Percentiles rank a stretch among this genome's conserved stretches.
Conservation (phyloP, 1,140 invertebrate genomes). For the Drosophila lowei region DNA sequence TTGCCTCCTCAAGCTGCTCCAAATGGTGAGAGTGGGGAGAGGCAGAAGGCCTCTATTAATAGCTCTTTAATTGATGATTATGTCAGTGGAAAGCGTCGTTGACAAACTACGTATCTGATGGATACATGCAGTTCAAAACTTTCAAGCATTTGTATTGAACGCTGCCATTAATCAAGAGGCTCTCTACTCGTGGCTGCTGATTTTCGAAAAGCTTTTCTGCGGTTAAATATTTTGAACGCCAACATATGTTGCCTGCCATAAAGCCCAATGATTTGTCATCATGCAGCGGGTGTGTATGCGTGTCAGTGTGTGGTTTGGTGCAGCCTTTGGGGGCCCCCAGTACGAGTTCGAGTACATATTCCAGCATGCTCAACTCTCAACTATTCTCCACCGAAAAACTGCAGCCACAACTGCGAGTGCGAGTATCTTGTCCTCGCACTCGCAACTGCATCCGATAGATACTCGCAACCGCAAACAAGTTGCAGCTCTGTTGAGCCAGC, state of each 20-base stretch:
- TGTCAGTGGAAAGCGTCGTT: conserved; percentile 80
- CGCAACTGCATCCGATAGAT: conserved; percentile 63
- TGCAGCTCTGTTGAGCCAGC: conserved; percentile 57
- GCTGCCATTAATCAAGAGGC: conserved; percentile 67
- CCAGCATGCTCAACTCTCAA: conserved; percentile 49
- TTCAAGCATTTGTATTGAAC: conserved; percentile 69
- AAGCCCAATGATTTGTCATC: conserved; percentile 72
- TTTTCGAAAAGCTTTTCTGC: conserved; percentile 59
- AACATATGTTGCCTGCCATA: conserved; percentile 77
- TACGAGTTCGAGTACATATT: not conserved
- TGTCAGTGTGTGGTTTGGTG: not conserved
- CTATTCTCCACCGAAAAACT: conserved; percentile 63
- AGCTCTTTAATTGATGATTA: conserved; percentile 81
- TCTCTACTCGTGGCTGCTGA: conserved; percentile 15
- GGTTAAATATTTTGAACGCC: conserved; percentile 80
- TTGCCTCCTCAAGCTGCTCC: conserved; percentile 22
- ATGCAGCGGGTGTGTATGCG: conserved; percentile 6
- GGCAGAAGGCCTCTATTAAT: conserved; percentile 65
- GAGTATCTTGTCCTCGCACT: conserved; percentile 38
- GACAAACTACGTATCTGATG: conserved; percentile 77
- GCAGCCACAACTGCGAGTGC: conserved; percentile 32
- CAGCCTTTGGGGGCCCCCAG: conserved; percentile 3
- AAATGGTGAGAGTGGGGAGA: not conserved
- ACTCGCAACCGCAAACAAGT: conserved; percentile 72
- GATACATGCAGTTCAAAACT: conserved; percentile 64